phyloP scores from a whole-genome alignment of 2,113 vertebrate genomes.

The Aramus guarauna region DNA sequence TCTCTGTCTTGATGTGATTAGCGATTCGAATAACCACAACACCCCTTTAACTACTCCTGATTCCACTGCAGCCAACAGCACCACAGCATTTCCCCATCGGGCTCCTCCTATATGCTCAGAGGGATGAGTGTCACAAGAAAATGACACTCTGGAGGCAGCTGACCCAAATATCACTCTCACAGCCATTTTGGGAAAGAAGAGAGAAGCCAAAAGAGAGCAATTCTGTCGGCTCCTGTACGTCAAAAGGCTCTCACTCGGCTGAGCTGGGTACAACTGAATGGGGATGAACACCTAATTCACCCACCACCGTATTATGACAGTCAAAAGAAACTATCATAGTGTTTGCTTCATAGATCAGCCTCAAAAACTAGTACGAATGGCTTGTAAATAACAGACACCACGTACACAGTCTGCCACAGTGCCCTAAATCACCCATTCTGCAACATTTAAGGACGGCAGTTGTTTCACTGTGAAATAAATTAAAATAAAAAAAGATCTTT shows the following conservation, averaged over 20 bases:
- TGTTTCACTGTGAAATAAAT: neutral
- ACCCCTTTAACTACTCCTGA: neutral
- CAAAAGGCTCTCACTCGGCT: neutral
- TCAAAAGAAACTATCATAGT: neutral
- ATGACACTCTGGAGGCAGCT: slow-evolving; percentile 27
- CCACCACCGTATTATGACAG: neutral
- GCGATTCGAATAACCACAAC: neutral
- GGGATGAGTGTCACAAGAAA: slow-evolving; percentile 34
- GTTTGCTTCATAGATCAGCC: neutral
- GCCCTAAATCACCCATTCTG: neutral
- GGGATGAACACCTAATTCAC: neutral
- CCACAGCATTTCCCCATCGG: neutral
- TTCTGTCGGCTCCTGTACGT: neutral
- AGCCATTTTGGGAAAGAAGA: neutral
- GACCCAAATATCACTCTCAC: slow-evolving; percentile 53
- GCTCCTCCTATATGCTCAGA: slow-evolving; percentile 16
- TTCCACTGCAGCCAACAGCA: neutral
- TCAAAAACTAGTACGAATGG: neutral
- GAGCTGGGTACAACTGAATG: neutral
- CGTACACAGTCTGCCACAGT: neutral
- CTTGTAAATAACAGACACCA: neutral
- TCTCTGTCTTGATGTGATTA: neutral
- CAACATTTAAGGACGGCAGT: neutral
- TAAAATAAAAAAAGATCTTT: neutral
- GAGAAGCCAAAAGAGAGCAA: slow-evolving; percentile 28